Evolutionary conservation across 2,888 invertebrate species (phyloP).

Genomic region (Ctenicera cuprea): DNA sequence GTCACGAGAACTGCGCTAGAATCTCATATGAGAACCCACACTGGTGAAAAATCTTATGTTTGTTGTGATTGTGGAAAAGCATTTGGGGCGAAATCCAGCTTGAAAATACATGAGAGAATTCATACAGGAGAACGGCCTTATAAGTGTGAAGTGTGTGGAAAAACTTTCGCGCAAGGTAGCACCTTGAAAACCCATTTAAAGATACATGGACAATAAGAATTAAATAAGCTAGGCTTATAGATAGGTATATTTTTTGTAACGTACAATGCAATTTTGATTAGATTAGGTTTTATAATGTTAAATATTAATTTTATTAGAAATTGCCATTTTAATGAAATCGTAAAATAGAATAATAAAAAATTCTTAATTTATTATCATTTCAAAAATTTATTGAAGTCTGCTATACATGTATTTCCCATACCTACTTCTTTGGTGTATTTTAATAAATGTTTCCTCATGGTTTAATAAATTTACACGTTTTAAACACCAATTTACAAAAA

Average conservation of each 20-base stretch:
- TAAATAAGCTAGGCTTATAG: background rate
- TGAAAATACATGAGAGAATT: conserved; percentile 48
- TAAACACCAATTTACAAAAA: too few relatives aligned
- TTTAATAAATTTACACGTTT: too few relatives aligned
- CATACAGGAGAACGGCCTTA: conserved; percentile 50
- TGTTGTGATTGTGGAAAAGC: conserved; percentile 52
- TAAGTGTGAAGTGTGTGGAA: conserved; percentile 39
- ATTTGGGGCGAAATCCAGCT: conserved; percentile 50
- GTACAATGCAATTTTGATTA: background rate
- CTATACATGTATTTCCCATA: too few relatives aligned
- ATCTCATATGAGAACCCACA: conserved; percentile 48
- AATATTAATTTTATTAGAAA: background rate
- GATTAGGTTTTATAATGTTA: background rate
- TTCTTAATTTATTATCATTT: too few relatives aligned
- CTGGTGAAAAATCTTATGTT: conserved; percentile 48
- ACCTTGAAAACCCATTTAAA: conserved; percentile 50
- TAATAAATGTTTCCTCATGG: too few relatives aligned
- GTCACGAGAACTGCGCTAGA: conserved; percentile 50
- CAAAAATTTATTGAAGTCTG: too few relatives aligned
- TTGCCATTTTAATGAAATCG: too few relatives aligned
- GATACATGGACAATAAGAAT: conserved; percentile 34
- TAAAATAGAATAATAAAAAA: too few relatives aligned
- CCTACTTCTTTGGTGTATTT: too few relatives aligned
- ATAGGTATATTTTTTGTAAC: background rate
- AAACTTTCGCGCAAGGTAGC: conserved; percentile 48